A percentile compares a stretch with the other conserved stretches of the same genome.
These are phyloP conservation scores for Syritta pipiens DNA, from an alignment of 2,888 invertebrate genomes.

Conservation along the genomic window DNA sequence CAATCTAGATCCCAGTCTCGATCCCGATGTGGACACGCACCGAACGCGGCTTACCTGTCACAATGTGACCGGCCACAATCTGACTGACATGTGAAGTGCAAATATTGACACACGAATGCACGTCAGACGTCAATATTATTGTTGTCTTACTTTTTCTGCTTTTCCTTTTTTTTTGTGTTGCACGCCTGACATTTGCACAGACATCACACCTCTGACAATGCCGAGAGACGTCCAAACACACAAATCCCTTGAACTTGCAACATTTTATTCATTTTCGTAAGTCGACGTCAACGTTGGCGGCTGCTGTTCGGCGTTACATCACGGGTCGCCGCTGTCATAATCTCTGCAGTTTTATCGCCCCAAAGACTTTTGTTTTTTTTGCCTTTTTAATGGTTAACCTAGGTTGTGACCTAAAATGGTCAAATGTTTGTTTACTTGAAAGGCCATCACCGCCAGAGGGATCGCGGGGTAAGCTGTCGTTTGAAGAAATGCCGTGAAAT, in stretches of 20 bases:
- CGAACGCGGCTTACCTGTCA: slow-evolving; percentile 36
- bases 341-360: slow-evolving; percentile 24
- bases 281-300: no score
- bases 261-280: slow-evolving; percentile 33
- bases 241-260: slow-evolving; percentile 36
- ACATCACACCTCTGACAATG: slow-evolving; percentile 56
- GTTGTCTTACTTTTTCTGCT: slow-evolving; percentile 28
- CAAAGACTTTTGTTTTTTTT: slow-evolving; percentile 15
- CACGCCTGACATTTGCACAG: slow-evolving; percentile 46
- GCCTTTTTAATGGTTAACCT: slow-evolving; percentile 32
- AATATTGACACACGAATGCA: slow-evolving; percentile 59
- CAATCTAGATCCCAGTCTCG: slow-evolving; percentile 48
- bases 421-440: slow-evolving; percentile 40
- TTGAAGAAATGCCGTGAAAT: slow-evolving; percentile 64
- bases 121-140: slow-evolving; percentile 67
- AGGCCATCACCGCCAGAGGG: not conserved
- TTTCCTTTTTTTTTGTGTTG: slow-evolving; percentile 19
- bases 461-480: slow-evolving; percentile 41
- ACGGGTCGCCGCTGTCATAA: slow-evolving; percentile 47
- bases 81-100: slow-evolving; percentile 66
- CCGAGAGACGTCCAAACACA: slow-evolving; percentile 1
- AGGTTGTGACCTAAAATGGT: slow-evolving; percentile 59
- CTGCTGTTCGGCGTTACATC: slow-evolving; percentile 27
- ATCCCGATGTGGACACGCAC: slow-evolving; percentile 29
- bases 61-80: slow-evolving; percentile 41